phyloP scores from a whole-genome alignment of 2,888 invertebrate genomes.

The Phengaris arion region DNA sequence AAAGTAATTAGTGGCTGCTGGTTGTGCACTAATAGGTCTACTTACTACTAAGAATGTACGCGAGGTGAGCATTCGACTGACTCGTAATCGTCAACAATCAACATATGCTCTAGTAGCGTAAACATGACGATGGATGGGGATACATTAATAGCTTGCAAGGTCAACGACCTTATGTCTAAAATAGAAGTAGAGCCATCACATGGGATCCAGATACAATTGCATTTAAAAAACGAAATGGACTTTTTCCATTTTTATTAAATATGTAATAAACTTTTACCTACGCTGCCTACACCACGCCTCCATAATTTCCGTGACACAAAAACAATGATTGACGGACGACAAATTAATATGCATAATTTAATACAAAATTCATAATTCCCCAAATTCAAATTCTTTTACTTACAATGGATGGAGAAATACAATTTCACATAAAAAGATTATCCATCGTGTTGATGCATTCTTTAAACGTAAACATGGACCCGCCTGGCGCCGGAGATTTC shows the following conservation, averaged over 20 bases:
- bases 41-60: slow-evolving; percentile 3
- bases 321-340: background rate
- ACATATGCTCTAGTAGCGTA: slow-evolving; percentile 15
- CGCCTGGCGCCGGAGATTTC: slow-evolving; percentile 50
- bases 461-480: slow-evolving; percentile 56
- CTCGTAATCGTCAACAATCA: slow-evolving; percentile 21
- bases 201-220: background rate
- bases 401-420: background rate
- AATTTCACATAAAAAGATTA: background rate
- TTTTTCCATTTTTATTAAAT: background rate
- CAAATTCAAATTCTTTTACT: background rate
- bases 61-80: background rate
- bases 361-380: too few relatives aligned
- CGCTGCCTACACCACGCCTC: too few relatives aligned
- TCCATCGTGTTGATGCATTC: slow-evolving; percentile 14
- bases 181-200: slow-evolving; percentile 3
- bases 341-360: background rate
- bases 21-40: background rate
- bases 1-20: background rate
- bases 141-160: slow-evolving; percentile 22
- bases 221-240: background rate
- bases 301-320: background rate
- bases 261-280: too few relatives aligned
- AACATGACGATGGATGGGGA: slow-evolving; percentile 21
- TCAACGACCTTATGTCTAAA: slow-evolving; percentile 15